phyloP scores from a whole-genome alignment of 2,797 vertebrate genomes.

The Myotis daubentonii region DNA sequence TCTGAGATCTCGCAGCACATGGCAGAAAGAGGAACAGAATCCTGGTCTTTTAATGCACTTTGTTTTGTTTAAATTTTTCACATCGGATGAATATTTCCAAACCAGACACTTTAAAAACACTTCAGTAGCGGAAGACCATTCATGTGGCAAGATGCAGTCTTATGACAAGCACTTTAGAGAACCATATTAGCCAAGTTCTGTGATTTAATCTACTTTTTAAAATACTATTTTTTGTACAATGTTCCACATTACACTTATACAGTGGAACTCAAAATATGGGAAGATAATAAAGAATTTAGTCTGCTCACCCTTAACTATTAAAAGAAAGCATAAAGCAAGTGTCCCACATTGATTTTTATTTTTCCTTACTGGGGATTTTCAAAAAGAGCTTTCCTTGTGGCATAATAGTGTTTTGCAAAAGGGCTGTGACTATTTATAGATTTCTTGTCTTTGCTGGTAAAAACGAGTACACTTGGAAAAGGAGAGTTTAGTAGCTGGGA shows the following conservation, averaged over 20 bases:
- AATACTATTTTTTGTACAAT: background rate
- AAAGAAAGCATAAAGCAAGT: background rate
- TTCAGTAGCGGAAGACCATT: background rate
- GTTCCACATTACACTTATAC: background rate
- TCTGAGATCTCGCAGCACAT: background rate
- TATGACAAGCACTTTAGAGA: background rate
- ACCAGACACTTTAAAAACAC: background rate
- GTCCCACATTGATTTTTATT: constrained; percentile 17
- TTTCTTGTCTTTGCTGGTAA: background rate
- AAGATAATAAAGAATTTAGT: background rate
- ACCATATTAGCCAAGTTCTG: background rate
- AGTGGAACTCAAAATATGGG: background rate
- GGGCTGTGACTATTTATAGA: background rate
- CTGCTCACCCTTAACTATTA: background rate
- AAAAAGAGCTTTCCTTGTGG: background rate
- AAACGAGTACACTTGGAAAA: constrained; percentile 35
- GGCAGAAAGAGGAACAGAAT: background rate
- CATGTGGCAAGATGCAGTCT: background rate
- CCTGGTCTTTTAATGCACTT: background rate
- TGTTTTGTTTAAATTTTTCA: constrained; percentile 27
- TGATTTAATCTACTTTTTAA: constrained; percentile 24
- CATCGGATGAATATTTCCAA: background rate
- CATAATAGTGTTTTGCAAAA: background rate
- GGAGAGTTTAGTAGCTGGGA: background rate
- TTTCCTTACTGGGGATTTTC: constrained; percentile 1